These are phyloP conservation scores for Fundulus diaphanus DNA, from an alignment of 2,797 vertebrate species.

Conservation along the genomic window DNA sequence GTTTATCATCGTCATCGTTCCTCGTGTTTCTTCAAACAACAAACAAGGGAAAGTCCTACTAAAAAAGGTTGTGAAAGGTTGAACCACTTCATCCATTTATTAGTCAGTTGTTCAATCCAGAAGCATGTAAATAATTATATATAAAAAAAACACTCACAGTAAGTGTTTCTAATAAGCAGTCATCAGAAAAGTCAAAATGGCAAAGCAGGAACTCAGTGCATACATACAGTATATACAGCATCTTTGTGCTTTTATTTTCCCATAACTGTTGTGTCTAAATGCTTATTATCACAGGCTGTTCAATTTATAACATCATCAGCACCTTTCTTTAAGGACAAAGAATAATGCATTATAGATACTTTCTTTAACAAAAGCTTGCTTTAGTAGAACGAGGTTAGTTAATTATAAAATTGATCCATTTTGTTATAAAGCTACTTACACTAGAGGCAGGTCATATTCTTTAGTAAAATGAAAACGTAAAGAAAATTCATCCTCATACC, in stretches of 20 bases:
- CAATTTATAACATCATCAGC: slow-evolving; percentile 20
- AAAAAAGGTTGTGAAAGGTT: slow-evolving; percentile 15
- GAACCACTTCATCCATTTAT: slow-evolving; percentile 78
- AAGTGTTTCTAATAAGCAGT: slow-evolving; percentile 41
- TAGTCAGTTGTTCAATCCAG: slow-evolving; percentile 72
- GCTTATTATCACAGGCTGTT: slow-evolving; percentile 18
- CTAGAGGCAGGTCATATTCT: background rate
- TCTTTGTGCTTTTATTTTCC: slow-evolving; percentile 20
- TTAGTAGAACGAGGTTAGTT: slow-evolving; percentile 14
- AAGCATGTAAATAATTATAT: slow-evolving; percentile 47
- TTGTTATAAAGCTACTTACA: background rate
- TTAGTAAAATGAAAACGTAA: slow-evolving; percentile 5
- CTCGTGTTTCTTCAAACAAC: background rate
- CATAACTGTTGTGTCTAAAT: background rate
- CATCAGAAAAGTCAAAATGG: slow-evolving; percentile 24
- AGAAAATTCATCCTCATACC: slow-evolving; percentile 8
- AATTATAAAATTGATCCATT: slow-evolving; percentile 20
- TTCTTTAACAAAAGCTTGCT: slow-evolving; percentile 1
- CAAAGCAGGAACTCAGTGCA: slow-evolving; percentile 48
- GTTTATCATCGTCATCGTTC: no score
- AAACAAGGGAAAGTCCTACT: background rate
- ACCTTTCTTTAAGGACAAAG: slow-evolving; percentile 19
- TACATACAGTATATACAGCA: slow-evolving; percentile 72
- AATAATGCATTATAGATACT: slow-evolving; percentile 18
- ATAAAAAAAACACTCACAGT: slow-evolving; percentile 61